phyloP scores from a whole-genome alignment of 30 jellyfish, hydroid and myxozoan species.

The Haliclystus octoradiatus region DNA sequence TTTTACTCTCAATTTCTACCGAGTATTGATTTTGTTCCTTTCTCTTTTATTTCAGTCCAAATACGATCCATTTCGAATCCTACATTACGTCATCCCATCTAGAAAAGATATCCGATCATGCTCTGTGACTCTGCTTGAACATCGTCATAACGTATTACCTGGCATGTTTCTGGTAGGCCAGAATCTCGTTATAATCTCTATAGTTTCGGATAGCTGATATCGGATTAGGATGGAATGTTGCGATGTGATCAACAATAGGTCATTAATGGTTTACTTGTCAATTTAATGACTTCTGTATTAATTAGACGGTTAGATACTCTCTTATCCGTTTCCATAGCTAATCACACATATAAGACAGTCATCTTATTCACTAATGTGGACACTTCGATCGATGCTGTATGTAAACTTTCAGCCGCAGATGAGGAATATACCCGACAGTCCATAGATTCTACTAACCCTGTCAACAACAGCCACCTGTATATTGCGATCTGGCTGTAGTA shows the following conservation, averaged over 20 bases:
- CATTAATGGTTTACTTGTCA: not conserved
- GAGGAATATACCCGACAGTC: not conserved
- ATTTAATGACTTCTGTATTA: not conserved
- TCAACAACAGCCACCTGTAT: not conserved
- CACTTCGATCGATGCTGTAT: not conserved
- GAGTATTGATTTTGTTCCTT: no score
- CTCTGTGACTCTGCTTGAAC: conserved; percentile 37
- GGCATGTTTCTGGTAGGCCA: conserved; percentile 81
- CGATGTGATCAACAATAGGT: not conserved
- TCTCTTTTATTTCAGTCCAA: conserved; percentile 33
- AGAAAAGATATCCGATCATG: conserved; percentile 6
- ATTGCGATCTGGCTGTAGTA: not conserved
- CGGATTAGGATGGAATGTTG: not conserved
- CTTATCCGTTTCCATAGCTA: not conserved
- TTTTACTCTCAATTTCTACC: no score
- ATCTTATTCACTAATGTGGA: not conserved
- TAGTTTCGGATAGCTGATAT: not conserved
- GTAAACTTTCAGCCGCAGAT: not conserved
- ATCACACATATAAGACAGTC: no score
- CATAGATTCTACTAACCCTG: not conserved
- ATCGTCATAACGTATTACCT: conserved; percentile 72
- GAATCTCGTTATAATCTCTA: no score
- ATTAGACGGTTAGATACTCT: not conserved
- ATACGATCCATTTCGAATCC: conserved; percentile 63
- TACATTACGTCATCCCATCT: conserved; percentile 65